phyloP scores from a whole-genome alignment of 2,113 vertebrate genomes.

The Ivindomyrus marchei region DNA sequence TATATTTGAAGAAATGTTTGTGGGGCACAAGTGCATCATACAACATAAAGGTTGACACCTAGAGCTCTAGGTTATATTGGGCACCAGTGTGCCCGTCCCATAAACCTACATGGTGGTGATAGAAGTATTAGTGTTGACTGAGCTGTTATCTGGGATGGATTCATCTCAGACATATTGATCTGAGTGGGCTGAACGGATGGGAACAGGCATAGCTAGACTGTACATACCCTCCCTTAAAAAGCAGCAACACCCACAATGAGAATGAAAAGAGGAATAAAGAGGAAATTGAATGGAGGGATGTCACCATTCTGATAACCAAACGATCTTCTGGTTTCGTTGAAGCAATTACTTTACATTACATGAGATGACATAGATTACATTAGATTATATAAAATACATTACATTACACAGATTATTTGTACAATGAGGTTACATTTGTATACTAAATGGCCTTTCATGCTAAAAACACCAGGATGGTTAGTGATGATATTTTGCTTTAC shows the following conservation, averaged over 20 bases:
- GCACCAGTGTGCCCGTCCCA: not conserved
- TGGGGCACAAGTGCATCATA: not conserved
- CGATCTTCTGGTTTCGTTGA: not conserved
- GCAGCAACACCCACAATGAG: constrained; percentile 3
- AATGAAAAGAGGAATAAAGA: constrained; percentile 36
- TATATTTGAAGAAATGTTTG: not conserved
- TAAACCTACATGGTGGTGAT: not conserved
- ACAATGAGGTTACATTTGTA: not conserved
- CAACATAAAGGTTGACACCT: not conserved
- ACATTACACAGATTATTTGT: not conserved
- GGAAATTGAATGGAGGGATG: not conserved
- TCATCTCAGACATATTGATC: constrained; percentile 8
- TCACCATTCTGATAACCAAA: not conserved
- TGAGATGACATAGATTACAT: not conserved
- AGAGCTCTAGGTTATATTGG: not conserved
- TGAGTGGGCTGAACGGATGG: not conserved
- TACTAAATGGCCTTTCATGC: not conserved
- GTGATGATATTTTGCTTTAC: not conserved
- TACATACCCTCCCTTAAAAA: not conserved
- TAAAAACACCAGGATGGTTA: not conserved
- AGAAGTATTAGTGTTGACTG: not conserved
- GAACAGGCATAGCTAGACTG: not conserved
- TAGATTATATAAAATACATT: not conserved
- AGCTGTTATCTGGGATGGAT: not conserved
- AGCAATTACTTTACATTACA: not conserved